Evolutionary conservation across 1,140 invertebrate genomes (phyloP).

Genomic region (Cotesia glomerata): DNA sequence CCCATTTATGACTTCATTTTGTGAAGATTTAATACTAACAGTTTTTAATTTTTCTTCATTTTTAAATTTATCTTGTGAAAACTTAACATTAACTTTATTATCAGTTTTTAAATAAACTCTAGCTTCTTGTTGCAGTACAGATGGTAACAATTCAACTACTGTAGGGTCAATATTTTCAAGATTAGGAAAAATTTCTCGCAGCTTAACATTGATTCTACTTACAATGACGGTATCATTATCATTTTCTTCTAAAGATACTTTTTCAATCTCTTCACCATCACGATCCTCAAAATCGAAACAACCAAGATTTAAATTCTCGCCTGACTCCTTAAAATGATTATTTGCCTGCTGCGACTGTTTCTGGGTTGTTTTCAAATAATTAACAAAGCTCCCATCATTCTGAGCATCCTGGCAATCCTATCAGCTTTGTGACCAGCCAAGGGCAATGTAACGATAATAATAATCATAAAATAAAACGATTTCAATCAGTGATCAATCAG

Average conservation of each 20-base stretch:
- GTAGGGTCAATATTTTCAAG: conserved; percentile 56
- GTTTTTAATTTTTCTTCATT: background rate
- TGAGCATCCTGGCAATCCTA: too few species aligned
- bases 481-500: too few species aligned
- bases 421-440: too few species aligned
- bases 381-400: conserved; percentile 67
- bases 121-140: conserved; percentile 52
- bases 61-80: conserved; percentile 33
- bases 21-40: conserved; percentile 22
- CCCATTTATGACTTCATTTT: background rate
- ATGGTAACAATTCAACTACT: conserved; percentile 54
- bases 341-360: background rate
- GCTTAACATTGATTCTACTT: conserved; percentile 18
- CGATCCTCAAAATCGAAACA: background rate
- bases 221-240: conserved; percentile 31
- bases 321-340: background rate
- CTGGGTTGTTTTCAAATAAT: conserved; percentile 65
- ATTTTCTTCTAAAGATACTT: background rate
- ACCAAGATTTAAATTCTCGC: background rate
- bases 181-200: conserved; percentile 63
- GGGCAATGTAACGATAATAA: too few species aligned
- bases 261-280: background rate
- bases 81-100: conserved; percentile 30
- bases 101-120: conserved; percentile 44
- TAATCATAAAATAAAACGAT: too few species aligned